Evolutionary conservation across 2,113 vertebrate genomes (phyloP).

Genomic region (Engystomops pustulosus): DNA sequence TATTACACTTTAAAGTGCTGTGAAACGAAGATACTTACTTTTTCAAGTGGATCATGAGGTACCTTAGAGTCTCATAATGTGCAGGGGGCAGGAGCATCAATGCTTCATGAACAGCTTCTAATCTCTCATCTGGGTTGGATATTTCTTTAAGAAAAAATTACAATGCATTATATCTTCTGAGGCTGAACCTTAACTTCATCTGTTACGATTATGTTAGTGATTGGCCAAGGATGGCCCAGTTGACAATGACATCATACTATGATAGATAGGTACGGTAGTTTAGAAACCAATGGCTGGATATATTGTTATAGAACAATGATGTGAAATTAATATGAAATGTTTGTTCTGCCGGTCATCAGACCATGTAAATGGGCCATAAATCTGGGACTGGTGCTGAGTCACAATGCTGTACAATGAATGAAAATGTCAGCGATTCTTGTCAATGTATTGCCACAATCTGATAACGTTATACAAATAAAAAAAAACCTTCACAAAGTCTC

Average conservation of each 20-base stretch:
- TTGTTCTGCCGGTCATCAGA: too few relatives aligned
- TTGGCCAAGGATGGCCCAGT: too few relatives aligned
- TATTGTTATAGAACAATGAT: background rate
- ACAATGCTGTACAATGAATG: background rate
- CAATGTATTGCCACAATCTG: background rate
- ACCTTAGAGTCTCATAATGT: conserved; percentile 94
- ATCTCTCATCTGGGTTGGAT: conserved; percentile 84
- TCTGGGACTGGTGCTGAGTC: background rate
- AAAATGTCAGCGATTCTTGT: too few relatives aligned
- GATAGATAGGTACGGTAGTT: too few relatives aligned
- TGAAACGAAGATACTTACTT: conserved; percentile 75
- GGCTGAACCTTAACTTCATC: too few relatives aligned
- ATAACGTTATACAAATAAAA: background rate
- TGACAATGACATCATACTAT: too few relatives aligned
- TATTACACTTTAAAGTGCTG: background rate
- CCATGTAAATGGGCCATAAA: too few relatives aligned
- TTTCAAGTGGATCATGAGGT: conserved; percentile 96
- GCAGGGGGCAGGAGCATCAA: conserved; percentile 92
- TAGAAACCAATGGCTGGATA: too few relatives aligned
- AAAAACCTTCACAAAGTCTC: background rate
- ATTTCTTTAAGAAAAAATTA: conserved; percentile 70
- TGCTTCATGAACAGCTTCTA: conserved; percentile 91
- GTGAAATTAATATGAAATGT: too few relatives aligned
- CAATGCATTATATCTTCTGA: background rate
- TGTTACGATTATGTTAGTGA: too few relatives aligned